phyloP scores from a whole-genome alignment of 2,888 invertebrate genomes.

The Eutolmus rufibarbis region DNA sequence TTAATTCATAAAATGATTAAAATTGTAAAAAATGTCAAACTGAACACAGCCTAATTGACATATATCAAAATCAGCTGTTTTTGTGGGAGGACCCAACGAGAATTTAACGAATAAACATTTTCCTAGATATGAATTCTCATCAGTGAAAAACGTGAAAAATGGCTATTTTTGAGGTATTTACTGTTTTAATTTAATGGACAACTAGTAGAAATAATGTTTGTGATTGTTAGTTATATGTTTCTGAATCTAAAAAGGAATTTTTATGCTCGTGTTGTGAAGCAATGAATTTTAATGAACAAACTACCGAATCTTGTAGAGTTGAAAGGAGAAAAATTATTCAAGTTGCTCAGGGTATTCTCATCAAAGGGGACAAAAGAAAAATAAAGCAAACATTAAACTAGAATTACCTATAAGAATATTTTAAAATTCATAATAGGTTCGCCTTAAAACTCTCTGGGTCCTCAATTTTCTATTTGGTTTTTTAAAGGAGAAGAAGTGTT shows the following conservation, averaged over 20 bases:
- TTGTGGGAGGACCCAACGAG: background rate
- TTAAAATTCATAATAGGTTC: too few relatives aligned
- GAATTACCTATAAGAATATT: too few relatives aligned
- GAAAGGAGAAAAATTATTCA: too few relatives aligned
- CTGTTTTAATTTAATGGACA: background rate
- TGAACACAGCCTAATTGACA: background rate
- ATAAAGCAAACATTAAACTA: too few relatives aligned
- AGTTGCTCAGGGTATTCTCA: too few relatives aligned
- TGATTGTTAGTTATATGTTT: background rate
- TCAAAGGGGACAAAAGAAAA: too few relatives aligned
- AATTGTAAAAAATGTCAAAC: background rate
- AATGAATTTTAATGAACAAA: background rate
- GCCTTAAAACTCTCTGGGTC: too few relatives aligned
- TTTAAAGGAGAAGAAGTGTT: too few relatives aligned
- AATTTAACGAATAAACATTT: background rate
- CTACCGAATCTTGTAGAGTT: too few relatives aligned
- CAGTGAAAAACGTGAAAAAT: constrained; percentile 24
- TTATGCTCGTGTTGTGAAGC: background rate
- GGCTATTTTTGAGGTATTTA: constrained; percentile 49
- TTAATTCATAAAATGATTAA: background rate
- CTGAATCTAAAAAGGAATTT: background rate
- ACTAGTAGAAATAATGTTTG: constrained; percentile 9
- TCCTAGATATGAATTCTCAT: background rate
- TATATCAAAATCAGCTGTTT: background rate
- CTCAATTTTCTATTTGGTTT: too few relatives aligned